Evolutionary conservation across 2,113 vertebrate genomes (phyloP), one percentile per base, ranked within the genome.

Genomic region (Chionodraco myersi): DNA sequence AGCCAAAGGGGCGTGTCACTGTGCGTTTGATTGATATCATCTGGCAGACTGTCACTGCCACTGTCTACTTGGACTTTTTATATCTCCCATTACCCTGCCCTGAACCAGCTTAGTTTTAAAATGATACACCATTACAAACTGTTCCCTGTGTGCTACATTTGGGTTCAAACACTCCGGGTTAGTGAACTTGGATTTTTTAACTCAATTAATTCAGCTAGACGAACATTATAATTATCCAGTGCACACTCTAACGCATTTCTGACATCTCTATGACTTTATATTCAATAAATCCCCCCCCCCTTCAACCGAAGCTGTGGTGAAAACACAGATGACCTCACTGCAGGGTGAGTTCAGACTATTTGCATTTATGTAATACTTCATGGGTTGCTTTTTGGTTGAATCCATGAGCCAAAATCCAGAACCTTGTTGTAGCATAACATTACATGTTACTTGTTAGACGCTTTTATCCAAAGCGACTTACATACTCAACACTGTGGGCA

Each of bases 261-360:
- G 48, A 52, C 34, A 70, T 45, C 49, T 51, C 58, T 75, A 1
- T 75, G 65, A 64, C 66, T 51, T 70, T 45, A 75, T n/a, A 76
- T 21, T 47, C 65, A 14, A 53, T 11, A 64, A 71, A 48, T 2
- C 6, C 23, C 21, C 51, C 48, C 26, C 36, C 36, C 36, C 36
- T 62, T 54, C 6, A 7, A 23, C 18, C 45, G 51, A 71, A 76
- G 60, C 73, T 72, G 21, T 14, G 45, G 53, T 21, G 34, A 44
- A 15, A 52, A 44, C 13, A 41, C 3, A 13, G 4, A 65, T 13
- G 41, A 48, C 23, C 23, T 16, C 48, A 58, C 6, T 18, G 30
- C 23, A 45, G n/a, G 49, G 51, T 36, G 15, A 51, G 51, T 51
- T 41, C 30, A 26, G 30, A 51, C 18, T 15, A 23, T 49, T 21